Evolutionary conservation across 2,113 vertebrate genomes (phyloP), one percentile per base, ranked within the genome.

Genomic region (Chinchilla lanigera): DNA sequence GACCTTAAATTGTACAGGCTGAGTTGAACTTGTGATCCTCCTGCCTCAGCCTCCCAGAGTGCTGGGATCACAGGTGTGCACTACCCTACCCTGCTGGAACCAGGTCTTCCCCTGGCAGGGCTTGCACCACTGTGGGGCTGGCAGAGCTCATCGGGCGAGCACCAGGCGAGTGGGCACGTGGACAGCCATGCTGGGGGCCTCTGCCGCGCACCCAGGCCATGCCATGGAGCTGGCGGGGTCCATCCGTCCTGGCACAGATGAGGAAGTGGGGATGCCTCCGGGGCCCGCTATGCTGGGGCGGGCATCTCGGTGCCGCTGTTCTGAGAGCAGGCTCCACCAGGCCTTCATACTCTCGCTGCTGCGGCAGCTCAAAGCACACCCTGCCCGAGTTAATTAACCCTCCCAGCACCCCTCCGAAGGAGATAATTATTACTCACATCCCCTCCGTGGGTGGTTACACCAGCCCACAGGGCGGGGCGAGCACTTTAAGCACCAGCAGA

Each of bases 311-410:
- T 4, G 14, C 9, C 5, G 67, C 58, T 54, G 22, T 81, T 52
- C 35, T 52, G 24, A 90, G 38, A 47, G 24, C 16, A 24, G 47
- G 2, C 81, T 90, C 2, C 33, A n/a, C 30, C 19, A 88, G 28
- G 38, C 0, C 33, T 7, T 90, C 88, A 63, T 13, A 78, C 60
- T 56, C 89, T 35, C n/a, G 6, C 60, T 28, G 4, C 30, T 1
- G 14, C 14, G 38, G 77, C 60, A 60, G 60, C 95, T 93, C 95
- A 81, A 90, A 96, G 93, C 65, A 9, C 61, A 65, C 84, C 85
- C 61, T 80, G 90, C 92, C 52, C 1, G 1, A 95, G 92, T 86
- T 97, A 97, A 97, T 98, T 96, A 97, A 97, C 97, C 97, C 97
- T 97, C 96, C 58, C 90, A 93, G 97, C 90, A 77, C 95, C 97